Evolutionary conservation across 2,888 invertebrate species (phyloP), one percentile per base, ranked within the genome.

Genomic region (Brenthis ino): DNA sequence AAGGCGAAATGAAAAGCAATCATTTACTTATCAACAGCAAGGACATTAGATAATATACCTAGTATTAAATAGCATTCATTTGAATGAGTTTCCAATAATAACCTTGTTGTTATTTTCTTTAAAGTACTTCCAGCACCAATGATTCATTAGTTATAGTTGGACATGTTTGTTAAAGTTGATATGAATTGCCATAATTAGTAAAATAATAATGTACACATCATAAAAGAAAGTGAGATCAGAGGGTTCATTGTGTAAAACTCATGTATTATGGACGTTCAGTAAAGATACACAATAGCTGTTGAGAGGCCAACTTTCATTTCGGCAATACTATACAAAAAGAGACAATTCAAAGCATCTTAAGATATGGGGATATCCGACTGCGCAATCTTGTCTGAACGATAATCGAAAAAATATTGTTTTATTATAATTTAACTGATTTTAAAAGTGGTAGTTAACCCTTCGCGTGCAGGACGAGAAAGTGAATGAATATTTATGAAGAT

Each of bases 401-500:
- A 70, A 68, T 54, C 50, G 70, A 65, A 72, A 68, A 72, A 72
- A 70, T 71, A 74, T 73, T 43, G 37, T 43, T 43, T 43, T 70
- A 70, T 71, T 74, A 74, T 74, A 73, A 73, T 69, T 71, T 75
- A 72, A 65, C 58, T 66, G 74, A 63, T 71, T 67, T 69, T 68
- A 63, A 63, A 70, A 70, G 69, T 70, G 67, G 43, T 60, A 48
- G 63, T 72, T 70, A 73, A 64, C 68, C 85, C 85, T 84, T 84
- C 67, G 81, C 81, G 82, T 85, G 82, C 79, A 79, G 78, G 74
- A 78, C 77, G 86, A 80, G 88, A 91, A 89, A 90, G 90, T 80
- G 74, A 60, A 81, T 85, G 83, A 85, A 88, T 89, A 88, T 90
- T 89, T 86, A 88, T 87, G 84, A 86, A 83, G 79, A 83, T 81